Base-by-base conservation (phyloP, 2,888 invertebrate genomes). In the Onthophagus sagittarius region DNA sequence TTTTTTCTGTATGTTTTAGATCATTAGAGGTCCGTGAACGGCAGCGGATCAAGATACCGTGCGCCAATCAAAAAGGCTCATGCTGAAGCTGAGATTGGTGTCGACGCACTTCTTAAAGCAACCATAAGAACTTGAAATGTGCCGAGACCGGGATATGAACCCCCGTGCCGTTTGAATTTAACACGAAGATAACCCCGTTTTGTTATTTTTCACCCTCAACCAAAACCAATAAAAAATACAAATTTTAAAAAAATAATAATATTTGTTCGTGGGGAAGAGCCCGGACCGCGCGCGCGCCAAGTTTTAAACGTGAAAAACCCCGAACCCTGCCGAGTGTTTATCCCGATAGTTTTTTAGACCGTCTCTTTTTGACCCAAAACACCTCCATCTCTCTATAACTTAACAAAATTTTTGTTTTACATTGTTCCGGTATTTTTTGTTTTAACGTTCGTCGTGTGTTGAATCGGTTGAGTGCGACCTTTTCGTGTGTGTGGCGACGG, bases 91-190 rank as follows among this genome's bases (percentile, higher is more conserved):
- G 92, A 93, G 95, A 89, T 90, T 95, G 84, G 95, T 95, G 80
- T 94, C 95, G 86, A 95, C 95, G 85, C 95, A 95, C 87, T 95
- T 95, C 87, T 88, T 95, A 87, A 95, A 95, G 88, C 95, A 95
- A 87, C 95, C 95, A 91, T 95, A 94, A 92, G 31, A 23, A 90
- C 89, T 85, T 91, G 83, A 81, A 79, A 85, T 85, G 93, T 93
- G 92, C 88, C 91, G 92, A 81, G 92, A 93, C 88, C 88, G 92
- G 86, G 92, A 93, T 89, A 93, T 93, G 92, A 87, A 88, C 84
- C 86, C 85, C 73, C 73, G 71, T 62, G 71, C 67, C 73, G 65
- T 73, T 73, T 69, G 71, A 73, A 73, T 73, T 73, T 62, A 73
- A 23, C 23, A 23, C 39, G 39, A 53, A 72, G 69, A 72, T 69